A percentile compares a stretch with the other conserved stretches of the same genome.
Conservation (phyloP, 2,888 invertebrate species). For the Drosophila kuntzei region DNA sequence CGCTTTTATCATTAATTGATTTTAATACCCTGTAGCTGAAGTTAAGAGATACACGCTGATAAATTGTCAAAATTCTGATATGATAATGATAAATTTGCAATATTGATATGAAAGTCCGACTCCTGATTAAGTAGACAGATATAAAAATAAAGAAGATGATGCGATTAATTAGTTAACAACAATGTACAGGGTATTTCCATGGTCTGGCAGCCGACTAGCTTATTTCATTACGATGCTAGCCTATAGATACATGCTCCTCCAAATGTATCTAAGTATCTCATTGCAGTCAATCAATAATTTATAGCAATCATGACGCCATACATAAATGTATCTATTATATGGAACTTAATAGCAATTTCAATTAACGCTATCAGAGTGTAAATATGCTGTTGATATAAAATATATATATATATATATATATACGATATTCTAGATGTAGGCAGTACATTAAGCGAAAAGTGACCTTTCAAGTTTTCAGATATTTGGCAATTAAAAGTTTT, state of each 20-base stretch:
- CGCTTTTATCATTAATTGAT: conserved; percentile 67
- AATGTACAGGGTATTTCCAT: conserved; percentile 16
- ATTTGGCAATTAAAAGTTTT: conserved; percentile 39
- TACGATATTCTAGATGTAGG: not conserved
- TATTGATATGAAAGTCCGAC: not conserved
- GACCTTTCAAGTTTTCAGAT: conserved; percentile 11
- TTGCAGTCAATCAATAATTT: conserved; percentile 67
- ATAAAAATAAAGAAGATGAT: not conserved
- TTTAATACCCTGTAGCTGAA: conserved; percentile 38
- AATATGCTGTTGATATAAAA: conserved; percentile 8
- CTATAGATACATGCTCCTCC: conserved; percentile 1
- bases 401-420: not conserved
- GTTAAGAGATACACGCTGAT: not conserved
- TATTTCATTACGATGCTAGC: conserved; percentile 3
- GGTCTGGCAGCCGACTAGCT: too few species aligned
- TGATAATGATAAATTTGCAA: not conserved
- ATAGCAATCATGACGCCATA: conserved; percentile 68
- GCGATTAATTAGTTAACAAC: not conserved
- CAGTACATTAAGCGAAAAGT: not conserved
- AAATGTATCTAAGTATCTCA: conserved; percentile 31
- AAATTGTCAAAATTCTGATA: not conserved
- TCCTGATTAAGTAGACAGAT: too few species aligned
- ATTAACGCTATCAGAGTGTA: conserved; percentile 42
- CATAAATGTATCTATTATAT: conserved; percentile 57
- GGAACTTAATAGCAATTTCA: conserved; percentile 37